A percentile compares a stretch with the other conserved stretches of the same genome.
Conservation (phyloP, 2,113 vertebrate species). For the Pterocles gutturalis region DNA sequence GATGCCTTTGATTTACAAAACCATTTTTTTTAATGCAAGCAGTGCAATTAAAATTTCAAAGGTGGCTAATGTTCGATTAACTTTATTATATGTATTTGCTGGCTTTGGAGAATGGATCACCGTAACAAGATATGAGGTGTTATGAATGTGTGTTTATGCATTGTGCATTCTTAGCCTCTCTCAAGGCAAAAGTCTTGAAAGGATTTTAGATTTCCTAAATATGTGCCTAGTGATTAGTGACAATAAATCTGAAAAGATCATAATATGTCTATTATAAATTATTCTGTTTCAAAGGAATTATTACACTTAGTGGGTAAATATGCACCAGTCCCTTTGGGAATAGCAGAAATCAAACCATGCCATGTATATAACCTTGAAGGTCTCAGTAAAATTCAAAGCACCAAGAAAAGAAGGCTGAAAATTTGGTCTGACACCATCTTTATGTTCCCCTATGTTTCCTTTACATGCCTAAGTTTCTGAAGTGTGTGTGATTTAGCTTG, state of each 20-base stretch:
- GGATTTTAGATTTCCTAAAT: constrained; percentile 31
- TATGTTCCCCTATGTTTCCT: not conserved
- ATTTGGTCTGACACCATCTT: constrained; percentile 13
- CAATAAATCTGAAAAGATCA: not conserved
- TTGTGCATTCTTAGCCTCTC: not conserved
- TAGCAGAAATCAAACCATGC: constrained; percentile 22
- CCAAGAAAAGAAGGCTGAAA: not conserved
- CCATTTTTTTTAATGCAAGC: not conserved
- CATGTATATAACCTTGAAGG: constrained; percentile 15
- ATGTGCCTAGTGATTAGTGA: constrained; percentile 6
- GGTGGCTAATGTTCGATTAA: not conserved
- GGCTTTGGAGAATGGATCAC: not conserved
- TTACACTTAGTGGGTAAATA: constrained; percentile 35
- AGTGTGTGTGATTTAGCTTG: not conserved
- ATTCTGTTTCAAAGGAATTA: constrained; percentile 33
- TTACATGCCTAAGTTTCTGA: not conserved
- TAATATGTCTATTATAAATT: constrained; percentile 33
- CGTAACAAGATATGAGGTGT: not conserved
- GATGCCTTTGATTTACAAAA: not conserved
- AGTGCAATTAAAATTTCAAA: not conserved
- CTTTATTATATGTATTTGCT: not conserved
- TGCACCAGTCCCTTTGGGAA: not conserved
- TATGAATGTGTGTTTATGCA: not conserved
- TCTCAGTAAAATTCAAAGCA: constrained; percentile 27
- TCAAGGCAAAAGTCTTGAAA: constrained; percentile 31